These are phyloP conservation scores for Dolichallabes microphthalmus DNA, from an alignment of 2,113 vertebrate species.

Conservation along the genomic window DNA sequence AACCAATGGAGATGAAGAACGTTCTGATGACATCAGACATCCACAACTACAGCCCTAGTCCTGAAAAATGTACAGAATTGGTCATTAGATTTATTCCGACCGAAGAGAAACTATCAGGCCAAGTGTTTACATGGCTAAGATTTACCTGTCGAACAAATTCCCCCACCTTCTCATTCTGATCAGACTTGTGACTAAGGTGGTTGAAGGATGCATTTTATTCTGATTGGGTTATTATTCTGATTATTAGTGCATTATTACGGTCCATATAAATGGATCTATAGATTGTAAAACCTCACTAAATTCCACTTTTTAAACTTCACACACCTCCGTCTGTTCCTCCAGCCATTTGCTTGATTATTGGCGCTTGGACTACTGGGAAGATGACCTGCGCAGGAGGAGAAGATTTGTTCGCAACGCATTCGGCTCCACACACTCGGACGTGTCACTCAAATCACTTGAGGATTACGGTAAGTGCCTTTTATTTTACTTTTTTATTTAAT, in stretches of 20 bases:
- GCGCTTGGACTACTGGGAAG: conserved; percentile 99
- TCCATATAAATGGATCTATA: too few species aligned
- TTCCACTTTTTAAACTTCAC: neutral
- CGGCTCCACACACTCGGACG: conserved; percentile 91
- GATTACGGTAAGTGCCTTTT: conserved; percentile 84
- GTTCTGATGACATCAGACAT: neutral
- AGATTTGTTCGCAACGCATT: conserved; percentile 97
- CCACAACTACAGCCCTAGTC: neutral
- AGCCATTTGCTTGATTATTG: conserved; percentile 97
- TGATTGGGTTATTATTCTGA: too few species aligned
- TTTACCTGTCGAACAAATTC: too few species aligned
- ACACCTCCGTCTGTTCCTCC: neutral
- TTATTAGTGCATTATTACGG: too few species aligned
- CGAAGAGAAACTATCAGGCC: too few species aligned
- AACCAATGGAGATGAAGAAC: neutral
- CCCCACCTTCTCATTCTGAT: too few species aligned
- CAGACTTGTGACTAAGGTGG: too few species aligned
- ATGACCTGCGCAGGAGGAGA: conserved; percentile 90
- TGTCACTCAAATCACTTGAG: conserved; percentile 83
- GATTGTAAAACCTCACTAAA: neutral
- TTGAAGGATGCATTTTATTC: too few species aligned
- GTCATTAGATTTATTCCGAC: neutral
- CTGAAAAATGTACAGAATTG: neutral
- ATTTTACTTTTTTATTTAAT: neutral
- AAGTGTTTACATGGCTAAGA: too few species aligned